Conservation (phyloP, 2,797 vertebrate species). For the Thripadectes ignobilis region DNA sequence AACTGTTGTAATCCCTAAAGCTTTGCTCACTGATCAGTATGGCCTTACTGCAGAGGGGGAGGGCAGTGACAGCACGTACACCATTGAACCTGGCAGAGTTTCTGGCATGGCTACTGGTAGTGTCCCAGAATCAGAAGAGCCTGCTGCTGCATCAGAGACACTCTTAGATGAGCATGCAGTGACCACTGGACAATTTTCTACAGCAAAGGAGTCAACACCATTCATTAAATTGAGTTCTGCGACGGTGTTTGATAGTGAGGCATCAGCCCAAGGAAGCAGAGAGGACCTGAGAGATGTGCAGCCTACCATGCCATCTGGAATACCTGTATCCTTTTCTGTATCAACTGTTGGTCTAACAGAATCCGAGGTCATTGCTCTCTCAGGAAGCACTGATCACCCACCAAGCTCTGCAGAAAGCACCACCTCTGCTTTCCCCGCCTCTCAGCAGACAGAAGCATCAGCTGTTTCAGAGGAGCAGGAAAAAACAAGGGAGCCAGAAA, state of each 20-base stretch:
- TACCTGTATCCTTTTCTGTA: conserved; percentile 41
- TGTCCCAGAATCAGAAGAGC: conserved; percentile 7
- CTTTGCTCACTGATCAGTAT: conserved; percentile 14
- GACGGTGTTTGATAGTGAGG: background rate
- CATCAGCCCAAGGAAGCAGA: conserved; percentile 3
- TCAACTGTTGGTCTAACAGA: conserved; percentile 13
- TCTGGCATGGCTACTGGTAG: background rate
- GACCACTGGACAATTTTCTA: background rate
- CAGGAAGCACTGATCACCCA: background rate
- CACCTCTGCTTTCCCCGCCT: background rate
- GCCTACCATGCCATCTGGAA: background rate
- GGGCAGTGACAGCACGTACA: conserved; percentile 20
- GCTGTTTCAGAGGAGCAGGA: background rate
- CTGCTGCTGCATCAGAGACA: conserved; percentile 62
- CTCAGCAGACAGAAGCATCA: conserved; percentile 26
- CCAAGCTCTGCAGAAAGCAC: background rate
- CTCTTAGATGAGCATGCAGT: background rate
- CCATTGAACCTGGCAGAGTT: background rate
- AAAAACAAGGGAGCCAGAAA: conserved; percentile 11
- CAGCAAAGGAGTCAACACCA: background rate
- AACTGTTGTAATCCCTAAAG: conserved; percentile 64
- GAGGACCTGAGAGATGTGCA: conserved; percentile 32
- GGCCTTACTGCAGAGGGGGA: conserved; percentile 41
- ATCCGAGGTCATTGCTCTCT: background rate
- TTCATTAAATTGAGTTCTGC: conserved; percentile 28